Base-by-base conservation (phyloP, 2,888 invertebrate species). In the Ischnus inquisitorius region DNA sequence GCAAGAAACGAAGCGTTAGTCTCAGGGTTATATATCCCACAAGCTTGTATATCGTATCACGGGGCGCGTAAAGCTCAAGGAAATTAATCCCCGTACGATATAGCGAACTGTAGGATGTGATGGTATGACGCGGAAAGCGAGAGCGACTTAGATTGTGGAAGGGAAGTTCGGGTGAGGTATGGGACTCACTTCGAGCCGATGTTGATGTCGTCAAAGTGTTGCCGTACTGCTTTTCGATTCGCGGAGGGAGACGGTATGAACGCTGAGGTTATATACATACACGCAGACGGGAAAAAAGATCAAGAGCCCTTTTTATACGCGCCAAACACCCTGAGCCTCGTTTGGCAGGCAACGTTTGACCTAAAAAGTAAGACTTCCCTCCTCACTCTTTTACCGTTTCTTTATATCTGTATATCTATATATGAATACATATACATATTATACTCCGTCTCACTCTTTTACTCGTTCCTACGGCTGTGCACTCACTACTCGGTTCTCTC, bases 281-380 rank as follows among this genome's bases (percentile, higher is more conserved):
- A 46, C 14, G 8, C 46, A 72, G n/a, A 48, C n/a, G 19, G 68
- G 6, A 64, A 75, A 39, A 65, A 82, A 57, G 64, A 82, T 57
- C 78, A 80, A 82, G 84, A 82, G 75, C 77, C 79, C 78, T 85
- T 84, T 83, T 84, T 87, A 89, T 85, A 87, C 85, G 79, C 88
- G 78, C 82, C 83, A 87, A 88, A 79, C 86, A 88, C 84, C 86
- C 87, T 85, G 87, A 89, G 89, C 87, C 88, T 90, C 88, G 88
- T 90, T 90, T 88, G 89, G 87, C 87, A 85, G 87, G 87, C 87
- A 87, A 89, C 89, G 91, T 91, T 91, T 91, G 90, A 89, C 89
- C 88, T 88, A 88, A 91, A 90, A 90, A 91, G 85, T 89, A 79
- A 84, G 85, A 85, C 85, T 86, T 84, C 79, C 79, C 67, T 77